Evolutionary conservation across 2,888 invertebrate genomes (phyloP).

Genomic region (Trisateles emortualis): DNA sequence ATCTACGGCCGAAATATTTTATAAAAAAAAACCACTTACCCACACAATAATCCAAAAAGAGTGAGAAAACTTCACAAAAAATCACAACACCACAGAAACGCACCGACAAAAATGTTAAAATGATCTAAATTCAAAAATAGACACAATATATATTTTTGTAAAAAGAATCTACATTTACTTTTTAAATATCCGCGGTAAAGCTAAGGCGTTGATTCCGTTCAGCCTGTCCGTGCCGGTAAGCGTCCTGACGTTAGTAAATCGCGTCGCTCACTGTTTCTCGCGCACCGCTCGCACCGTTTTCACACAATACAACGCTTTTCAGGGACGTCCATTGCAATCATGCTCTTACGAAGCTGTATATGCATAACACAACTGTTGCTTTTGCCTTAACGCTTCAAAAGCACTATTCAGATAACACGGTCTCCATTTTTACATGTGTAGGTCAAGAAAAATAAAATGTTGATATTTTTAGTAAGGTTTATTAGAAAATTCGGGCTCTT

Average conservation of each 20-base stretch:
- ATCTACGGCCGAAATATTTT: background rate
- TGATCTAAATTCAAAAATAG: constrained; percentile 16
- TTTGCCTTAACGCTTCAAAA: constrained; percentile 41
- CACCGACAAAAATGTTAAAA: constrained; percentile 7
- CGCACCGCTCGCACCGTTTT: constrained; percentile 54
- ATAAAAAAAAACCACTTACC: constrained; percentile 25
- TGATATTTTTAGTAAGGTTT: too few species aligned
- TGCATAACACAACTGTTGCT: constrained; percentile 59
- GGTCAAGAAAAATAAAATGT: too few species aligned
- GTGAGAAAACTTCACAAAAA: constrained; percentile 28
- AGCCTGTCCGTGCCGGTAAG: constrained; percentile 40
- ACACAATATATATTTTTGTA: constrained; percentile 13
- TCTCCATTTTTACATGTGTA: background rate
- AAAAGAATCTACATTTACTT: constrained; percentile 28
- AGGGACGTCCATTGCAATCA: constrained; percentile 43
- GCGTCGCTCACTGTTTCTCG: constrained; percentile 66
- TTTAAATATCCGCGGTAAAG: constrained; percentile 55
- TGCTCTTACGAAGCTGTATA: constrained; percentile 21
- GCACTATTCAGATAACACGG: constrained; percentile 21
- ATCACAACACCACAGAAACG: constrained; percentile 28
- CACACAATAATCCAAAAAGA: constrained; percentile 32
- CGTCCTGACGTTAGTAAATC: constrained; percentile 67
- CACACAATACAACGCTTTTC: constrained; percentile 49
- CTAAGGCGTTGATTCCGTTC: constrained; percentile 39
- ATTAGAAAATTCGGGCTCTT: too few species aligned